Evolutionary conservation across 2,113 vertebrate species (phyloP).

Genomic region (Oxyruncus cristatus): DNA sequence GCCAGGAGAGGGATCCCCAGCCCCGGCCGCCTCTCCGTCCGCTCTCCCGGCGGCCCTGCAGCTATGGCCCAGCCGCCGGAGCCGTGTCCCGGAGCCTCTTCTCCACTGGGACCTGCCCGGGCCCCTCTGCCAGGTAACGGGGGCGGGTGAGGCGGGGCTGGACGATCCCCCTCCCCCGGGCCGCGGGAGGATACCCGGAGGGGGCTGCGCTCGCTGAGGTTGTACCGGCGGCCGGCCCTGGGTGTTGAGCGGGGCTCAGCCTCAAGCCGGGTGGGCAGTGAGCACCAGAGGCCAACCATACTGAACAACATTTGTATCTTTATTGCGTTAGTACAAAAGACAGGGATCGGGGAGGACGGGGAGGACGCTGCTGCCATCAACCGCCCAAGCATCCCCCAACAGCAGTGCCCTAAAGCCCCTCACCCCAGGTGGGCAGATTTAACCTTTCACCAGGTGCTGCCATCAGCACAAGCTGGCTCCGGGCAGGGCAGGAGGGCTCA

Average conservation of each 20-base stretch:
- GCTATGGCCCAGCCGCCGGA: background rate
- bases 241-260: background rate
- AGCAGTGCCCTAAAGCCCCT: background rate
- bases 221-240: background rate
- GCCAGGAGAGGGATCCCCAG: background rate
- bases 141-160: background rate
- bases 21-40: background rate
- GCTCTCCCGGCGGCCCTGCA: background rate
- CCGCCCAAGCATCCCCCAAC: too few relatives aligned
- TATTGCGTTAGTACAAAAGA: background rate
- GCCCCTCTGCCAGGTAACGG: background rate
- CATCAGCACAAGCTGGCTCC: background rate
- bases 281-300: background rate
- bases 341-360: background rate
- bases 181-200: background rate
- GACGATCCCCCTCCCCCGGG: background rate
- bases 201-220: too few relatives aligned
- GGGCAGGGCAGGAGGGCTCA: too few relatives aligned
- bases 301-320: background rate
- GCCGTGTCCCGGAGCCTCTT: background rate
- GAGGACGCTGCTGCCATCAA: background rate
- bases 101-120: background rate
- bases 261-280: background rate
- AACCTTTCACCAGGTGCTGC: background rate
- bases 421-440: accelerated